Conservation (phyloP, 2,113 vertebrate genomes). For the Smithornis capensis region DNA sequence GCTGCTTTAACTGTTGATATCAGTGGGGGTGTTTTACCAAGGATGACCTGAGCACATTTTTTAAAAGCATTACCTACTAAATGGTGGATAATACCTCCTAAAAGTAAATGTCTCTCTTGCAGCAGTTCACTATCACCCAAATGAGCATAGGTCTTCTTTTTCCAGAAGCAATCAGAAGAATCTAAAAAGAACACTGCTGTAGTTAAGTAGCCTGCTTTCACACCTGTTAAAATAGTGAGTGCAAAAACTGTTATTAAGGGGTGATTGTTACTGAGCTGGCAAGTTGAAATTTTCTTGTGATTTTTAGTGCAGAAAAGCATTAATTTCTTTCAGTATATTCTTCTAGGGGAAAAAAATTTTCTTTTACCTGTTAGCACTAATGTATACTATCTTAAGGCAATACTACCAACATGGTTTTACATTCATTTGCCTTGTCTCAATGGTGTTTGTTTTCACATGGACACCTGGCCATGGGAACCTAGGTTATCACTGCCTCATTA, state of each 20-base stretch:
- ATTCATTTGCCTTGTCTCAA: background rate
- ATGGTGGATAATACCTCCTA: background rate
- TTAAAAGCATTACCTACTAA: background rate
- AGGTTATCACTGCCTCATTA: background rate
- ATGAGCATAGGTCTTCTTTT: background rate
- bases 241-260: background rate
- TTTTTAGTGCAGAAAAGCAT: background rate
- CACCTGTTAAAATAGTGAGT: background rate
- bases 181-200: background rate
- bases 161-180: background rate
- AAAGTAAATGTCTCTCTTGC: background rate
- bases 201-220: background rate
- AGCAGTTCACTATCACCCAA: background rate
- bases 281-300: background rate
- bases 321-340: background rate
- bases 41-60: background rate
- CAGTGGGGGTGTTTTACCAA: background rate
- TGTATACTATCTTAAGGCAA: background rate
- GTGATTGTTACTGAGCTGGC: background rate
- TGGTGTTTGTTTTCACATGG: background rate
- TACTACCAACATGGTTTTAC: background rate
- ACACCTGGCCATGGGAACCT: background rate
- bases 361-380: background rate
- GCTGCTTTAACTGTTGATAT: background rate
- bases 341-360: background rate